Evolutionary conservation across 2,797 vertebrate species (phyloP).

Genomic region (Enteromius anoplus): DNA sequence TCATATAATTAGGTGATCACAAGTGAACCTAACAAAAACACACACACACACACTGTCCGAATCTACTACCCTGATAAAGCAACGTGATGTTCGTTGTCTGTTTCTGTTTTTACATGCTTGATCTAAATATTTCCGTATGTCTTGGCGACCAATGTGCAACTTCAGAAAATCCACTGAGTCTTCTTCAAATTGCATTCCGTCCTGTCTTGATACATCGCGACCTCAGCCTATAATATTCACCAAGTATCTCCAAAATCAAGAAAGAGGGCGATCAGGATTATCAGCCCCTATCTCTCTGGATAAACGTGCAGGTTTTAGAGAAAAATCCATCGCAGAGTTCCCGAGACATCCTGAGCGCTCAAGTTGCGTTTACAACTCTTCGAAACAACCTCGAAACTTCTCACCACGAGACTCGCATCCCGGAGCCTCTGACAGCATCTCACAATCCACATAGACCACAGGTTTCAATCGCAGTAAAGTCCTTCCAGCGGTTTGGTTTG

Average conservation of each 20-base stretch:
- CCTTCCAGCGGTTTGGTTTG: background rate
- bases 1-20: background rate
- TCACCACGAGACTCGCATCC: background rate
- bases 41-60: background rate
- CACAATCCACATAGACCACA: background rate
- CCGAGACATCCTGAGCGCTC: conserved; percentile 17
- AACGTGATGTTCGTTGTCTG: background rate
- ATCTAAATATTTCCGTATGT: background rate
- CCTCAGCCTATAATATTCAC: background rate
- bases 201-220: background rate
- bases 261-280: background rate
- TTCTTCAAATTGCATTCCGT: background rate
- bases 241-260: conserved; percentile 4
- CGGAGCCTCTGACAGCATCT: background rate
- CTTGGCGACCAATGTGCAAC: background rate
- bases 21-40: background rate
- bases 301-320: background rate
- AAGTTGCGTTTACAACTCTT: conserved; percentile 21
- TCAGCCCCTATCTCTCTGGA: background rate
- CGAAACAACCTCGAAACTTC: conserved; percentile 14
- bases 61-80: background rate
- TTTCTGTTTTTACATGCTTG: background rate
- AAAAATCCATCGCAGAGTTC: background rate
- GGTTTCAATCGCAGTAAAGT: background rate
- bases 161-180: background rate